phyloP scores from a whole-genome alignment of 2,888 invertebrate species.

The Epinotia bilunana region DNA sequence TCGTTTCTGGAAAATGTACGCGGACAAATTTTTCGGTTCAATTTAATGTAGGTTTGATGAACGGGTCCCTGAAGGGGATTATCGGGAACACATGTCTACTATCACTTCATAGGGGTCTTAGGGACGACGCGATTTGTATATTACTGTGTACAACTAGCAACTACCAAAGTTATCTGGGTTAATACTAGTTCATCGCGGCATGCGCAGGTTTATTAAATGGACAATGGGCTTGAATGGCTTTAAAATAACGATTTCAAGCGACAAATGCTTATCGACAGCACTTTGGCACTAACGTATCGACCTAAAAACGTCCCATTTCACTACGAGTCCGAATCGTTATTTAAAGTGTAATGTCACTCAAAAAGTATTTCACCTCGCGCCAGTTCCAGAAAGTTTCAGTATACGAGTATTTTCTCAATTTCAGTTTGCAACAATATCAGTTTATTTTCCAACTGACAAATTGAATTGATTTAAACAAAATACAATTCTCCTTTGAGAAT shows the following conservation, averaged over 20 bases:
- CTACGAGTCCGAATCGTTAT: slow-evolving; percentile 25
- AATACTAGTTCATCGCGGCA: background rate
- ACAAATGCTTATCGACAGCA: background rate
- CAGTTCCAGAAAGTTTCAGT: slow-evolving; percentile 65
- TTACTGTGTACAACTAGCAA: slow-evolving; percentile 48
- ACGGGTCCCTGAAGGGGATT: slow-evolving; percentile 29
- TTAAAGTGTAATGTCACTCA: slow-evolving; percentile 50
- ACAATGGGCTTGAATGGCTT: background rate
- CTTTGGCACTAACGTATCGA: background rate
- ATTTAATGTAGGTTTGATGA: slow-evolving; percentile 17
- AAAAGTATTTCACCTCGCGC: slow-evolving; percentile 66
- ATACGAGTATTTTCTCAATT: slow-evolving; percentile 76
- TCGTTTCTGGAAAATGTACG: background rate
- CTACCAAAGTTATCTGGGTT: slow-evolving; percentile 55
- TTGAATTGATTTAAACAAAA: slow-evolving; percentile 76
- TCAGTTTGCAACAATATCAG: slow-evolving; percentile 81
- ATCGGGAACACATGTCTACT: slow-evolving; percentile 28
- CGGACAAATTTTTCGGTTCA: background rate
- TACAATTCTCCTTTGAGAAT: slow-evolving; percentile 72
- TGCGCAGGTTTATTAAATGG: background rate
- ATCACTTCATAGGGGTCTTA: slow-evolving; percentile 17
- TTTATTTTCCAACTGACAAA: slow-evolving; percentile 79
- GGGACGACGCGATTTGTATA: slow-evolving; percentile 50
- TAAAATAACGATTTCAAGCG: background rate
- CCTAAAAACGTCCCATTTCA: slow-evolving; percentile 5